Conservation (phyloP, 2,888 invertebrate genomes). For the Automeris io region DNA sequence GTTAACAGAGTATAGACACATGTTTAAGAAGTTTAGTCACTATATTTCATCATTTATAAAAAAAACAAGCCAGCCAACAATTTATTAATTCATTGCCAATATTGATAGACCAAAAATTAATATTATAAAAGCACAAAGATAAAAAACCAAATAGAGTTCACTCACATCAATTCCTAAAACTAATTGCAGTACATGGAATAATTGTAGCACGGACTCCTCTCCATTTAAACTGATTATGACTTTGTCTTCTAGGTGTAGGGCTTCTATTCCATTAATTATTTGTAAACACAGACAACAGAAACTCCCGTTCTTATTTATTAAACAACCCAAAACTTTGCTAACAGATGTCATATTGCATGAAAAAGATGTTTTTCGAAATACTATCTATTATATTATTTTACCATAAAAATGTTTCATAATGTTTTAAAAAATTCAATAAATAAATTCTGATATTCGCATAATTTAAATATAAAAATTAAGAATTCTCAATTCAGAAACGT, state of each 20-base stretch:
- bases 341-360: constrained; percentile 24
- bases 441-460: no score
- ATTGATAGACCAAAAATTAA: no score
- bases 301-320: constrained; percentile 34
- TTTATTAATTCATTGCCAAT: no score
- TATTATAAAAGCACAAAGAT: background rate
- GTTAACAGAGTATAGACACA: no score
- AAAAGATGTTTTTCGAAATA: background rate
- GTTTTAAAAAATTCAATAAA: background rate
- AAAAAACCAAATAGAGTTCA: constrained; percentile 6
- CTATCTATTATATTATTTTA: background rate
- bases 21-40: no score
- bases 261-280: constrained; percentile 21
- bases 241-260: constrained; percentile 34
- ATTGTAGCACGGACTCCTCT: constrained; percentile 22
- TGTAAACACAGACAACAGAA: constrained; percentile 51
- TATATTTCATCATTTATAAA: no score
- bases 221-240: constrained; percentile 28
- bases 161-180: constrained; percentile 42
- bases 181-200: constrained; percentile 36
- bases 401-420: background rate
- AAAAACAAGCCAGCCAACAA: no score
- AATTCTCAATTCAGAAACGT: no score
- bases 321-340: constrained; percentile 27
- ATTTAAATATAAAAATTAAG: no score